Evolutionary conservation across 1,140 invertebrate species (phyloP), one percentile per base, ranked within the genome.

Genomic region (Parasteatoda tepidariorum): DNA sequence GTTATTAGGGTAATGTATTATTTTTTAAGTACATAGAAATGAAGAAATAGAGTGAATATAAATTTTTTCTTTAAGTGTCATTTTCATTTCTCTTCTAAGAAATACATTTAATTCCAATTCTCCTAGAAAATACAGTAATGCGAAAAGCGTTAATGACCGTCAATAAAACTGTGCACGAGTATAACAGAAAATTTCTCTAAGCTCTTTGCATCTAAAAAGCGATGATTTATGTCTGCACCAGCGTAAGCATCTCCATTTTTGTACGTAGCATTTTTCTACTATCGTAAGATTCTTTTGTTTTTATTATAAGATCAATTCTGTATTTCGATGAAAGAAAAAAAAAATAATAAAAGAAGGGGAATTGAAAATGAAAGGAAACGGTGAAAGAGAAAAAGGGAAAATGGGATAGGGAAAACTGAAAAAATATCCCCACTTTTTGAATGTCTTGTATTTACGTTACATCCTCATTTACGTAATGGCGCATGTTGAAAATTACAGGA

Each of bases 381-480:
- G 33, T 34, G 71, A 61, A 74, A 74, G 30, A 34, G 68, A 48
- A 71, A 61, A 74, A 34, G 55, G 28, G 15, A 55, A 38, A 74
- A 38, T 55, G 34, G 28, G 22, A 64, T 33, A 64, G 26, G 30
- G 24, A 38, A 64, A 38, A 54, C 33, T 18, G 34, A 41, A 28
- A 64, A 76, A 55, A 24, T n/a, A 61, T n/a, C 48, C 24, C 4
- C 66, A 33, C 76, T 33, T 79, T n/a, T 68, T 57, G 48, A 79
- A 68, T 79, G 64, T 79, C 76, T 79, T 68, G 41, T 82, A 82
- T 71, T 82, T 82, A 70, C 55, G 66, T 82, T 82, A 82, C 67
- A 82, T 82, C 57, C 78, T 82, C 78, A 82, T 82, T 71, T 71
- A 70, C 78, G 78, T 82, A 82, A 82, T 82, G 78, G 66, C 22